Evolutionary conservation across 2,888 invertebrate genomes (phyloP).

Genomic region (Sinodicranocentrus sp.): DNA sequence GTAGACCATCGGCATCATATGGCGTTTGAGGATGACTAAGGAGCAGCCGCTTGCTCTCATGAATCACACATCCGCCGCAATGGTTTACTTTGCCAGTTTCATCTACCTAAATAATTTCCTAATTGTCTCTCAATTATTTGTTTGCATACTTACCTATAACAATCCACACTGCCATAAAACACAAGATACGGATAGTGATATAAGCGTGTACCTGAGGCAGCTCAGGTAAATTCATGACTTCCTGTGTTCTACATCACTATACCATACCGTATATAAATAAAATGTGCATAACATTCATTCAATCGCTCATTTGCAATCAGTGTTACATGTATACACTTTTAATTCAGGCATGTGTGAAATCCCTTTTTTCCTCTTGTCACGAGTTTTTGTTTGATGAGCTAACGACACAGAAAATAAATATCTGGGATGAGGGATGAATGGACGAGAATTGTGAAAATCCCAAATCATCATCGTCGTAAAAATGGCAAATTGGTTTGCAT

Average conservation of each 20-base stretch:
- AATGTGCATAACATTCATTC: slow-evolving; percentile 14
- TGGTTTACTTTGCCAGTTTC: slow-evolving; percentile 43
- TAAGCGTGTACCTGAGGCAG: not conserved
- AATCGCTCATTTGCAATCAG: no score
- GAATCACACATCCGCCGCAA: slow-evolving; percentile 56
- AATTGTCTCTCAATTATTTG: slow-evolving; percentile 40
- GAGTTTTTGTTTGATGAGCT: slow-evolving; percentile 41
- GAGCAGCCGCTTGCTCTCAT: slow-evolving; percentile 34
- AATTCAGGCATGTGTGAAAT: slow-evolving; percentile 12
- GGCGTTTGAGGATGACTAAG: slow-evolving; percentile 3
- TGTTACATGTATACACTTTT: no score
- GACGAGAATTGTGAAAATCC: slow-evolving; percentile 28
- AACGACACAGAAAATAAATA: not conserved
- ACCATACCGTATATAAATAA: not conserved
- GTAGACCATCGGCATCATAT: slow-evolving; percentile 15
- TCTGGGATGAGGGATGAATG: not conserved
- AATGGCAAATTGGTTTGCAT: not conserved
- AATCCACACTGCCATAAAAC: slow-evolving; percentile 13
- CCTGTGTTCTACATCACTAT: slow-evolving; percentile 43
- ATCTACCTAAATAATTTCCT: slow-evolving; percentile 34
- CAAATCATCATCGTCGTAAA: slow-evolving; percentile 15
- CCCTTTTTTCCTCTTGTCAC: slow-evolving; percentile 30
- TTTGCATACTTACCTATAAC: slow-evolving; percentile 12
- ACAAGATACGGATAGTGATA: not conserved
- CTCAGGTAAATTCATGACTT: slow-evolving; percentile 44